Conservation (phyloP, 2,113 vertebrate genomes). For the Thomomys bottae region DNA sequence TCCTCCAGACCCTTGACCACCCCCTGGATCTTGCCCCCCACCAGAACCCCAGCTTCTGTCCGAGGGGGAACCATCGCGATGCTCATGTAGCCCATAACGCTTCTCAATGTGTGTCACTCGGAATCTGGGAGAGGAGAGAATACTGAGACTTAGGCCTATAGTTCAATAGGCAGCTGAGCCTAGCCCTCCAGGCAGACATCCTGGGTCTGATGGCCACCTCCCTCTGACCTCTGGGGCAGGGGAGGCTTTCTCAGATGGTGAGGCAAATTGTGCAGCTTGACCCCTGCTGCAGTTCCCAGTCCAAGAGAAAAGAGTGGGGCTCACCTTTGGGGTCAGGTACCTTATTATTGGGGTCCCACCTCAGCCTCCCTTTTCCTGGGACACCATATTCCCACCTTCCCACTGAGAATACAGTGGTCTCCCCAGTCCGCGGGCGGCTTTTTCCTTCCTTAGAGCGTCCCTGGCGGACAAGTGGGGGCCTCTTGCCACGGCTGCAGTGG, state of each 20-base stretch:
- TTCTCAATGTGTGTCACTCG: constrained; percentile 94
- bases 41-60: constrained; percentile 77
- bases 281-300: neutral
- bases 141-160: constrained; percentile 23
- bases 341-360: neutral
- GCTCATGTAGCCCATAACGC: constrained; percentile 85
- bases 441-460: constrained; percentile 87
- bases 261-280: neutral
- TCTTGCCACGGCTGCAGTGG: constrained; percentile 92
- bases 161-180: neutral
- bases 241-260: neutral
- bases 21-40: constrained; percentile 78
- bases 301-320: neutral
- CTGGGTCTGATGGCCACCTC: constrained; percentile 19
- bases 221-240: neutral
- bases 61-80: constrained; percentile 81
- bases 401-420: constrained; percentile 96
- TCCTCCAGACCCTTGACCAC: constrained; percentile 58
- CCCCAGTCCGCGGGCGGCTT: constrained; percentile 88
- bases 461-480: constrained; percentile 88
- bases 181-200: neutral
- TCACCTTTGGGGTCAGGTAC: constrained; percentile 13
- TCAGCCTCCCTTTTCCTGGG: constrained; percentile 18
- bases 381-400: constrained; percentile 87
- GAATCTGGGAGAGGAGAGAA: constrained; percentile 85